These are phyloP conservation scores for Enteromius treurensis DNA, from an alignment of 2,797 vertebrate genomes.

Conservation along the genomic window DNA sequence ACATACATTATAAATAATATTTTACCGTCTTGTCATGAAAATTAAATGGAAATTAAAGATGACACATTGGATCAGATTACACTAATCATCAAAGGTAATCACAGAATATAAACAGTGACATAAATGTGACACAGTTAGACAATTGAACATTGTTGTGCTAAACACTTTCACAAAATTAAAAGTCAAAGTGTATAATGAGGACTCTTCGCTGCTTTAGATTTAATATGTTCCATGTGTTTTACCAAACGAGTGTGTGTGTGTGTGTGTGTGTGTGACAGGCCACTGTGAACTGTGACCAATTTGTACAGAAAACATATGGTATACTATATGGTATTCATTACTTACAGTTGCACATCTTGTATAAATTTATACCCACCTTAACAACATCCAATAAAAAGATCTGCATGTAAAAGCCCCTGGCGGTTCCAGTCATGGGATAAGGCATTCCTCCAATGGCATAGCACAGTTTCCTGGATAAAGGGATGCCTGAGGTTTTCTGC, in stretches of 20 bases:
- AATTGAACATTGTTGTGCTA: no score
- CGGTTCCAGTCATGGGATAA: conserved; percentile 67
- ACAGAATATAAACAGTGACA: neutral
- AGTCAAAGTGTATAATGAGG: neutral
- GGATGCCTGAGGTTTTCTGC: conserved; percentile 61
- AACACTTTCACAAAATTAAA: neutral
- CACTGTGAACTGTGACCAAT: neutral
- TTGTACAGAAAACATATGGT: neutral
- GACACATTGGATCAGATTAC: neutral
- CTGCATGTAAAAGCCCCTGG: conserved; percentile 68
- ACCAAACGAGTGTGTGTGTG: no score
- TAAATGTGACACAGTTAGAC: no score
- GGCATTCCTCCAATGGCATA: conserved; percentile 70
- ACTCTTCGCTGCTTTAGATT: neutral
- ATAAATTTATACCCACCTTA: conserved; percentile 58
- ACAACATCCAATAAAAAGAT: conserved; percentile 73
- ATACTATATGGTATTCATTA: neutral
- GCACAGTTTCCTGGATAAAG: conserved; percentile 65
- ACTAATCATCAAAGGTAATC: neutral
- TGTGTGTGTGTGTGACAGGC: neutral
- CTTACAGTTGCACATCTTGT: neutral
- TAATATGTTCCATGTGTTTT: neutral
- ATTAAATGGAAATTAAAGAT: neutral
- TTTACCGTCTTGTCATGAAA: neutral
- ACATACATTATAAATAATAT: neutral